Evolutionary conservation across 1,140 invertebrate species (phyloP), one percentile per base, ranked within the genome.

Genomic region (Sitodiplosis mosellana): DNA sequence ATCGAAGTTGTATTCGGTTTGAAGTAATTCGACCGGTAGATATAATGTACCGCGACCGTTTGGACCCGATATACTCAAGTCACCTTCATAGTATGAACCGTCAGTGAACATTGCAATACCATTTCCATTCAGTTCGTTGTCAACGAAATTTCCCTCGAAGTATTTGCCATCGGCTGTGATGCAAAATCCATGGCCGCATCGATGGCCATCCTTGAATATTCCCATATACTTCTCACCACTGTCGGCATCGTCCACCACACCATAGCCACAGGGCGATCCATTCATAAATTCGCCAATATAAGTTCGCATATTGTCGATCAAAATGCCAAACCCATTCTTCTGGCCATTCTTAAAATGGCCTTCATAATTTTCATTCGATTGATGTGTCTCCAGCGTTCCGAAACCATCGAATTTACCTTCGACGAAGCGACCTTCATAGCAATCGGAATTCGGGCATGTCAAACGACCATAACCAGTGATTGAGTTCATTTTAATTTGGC

Each of bases 141-240:
- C 77, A 47, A 73, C 72, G 59, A 90, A 92, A 47, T 74, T 74
- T 20, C 87, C 87, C 69, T 90, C 87, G 55, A 88, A 90, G 66
- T 92, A 91, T 66, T 87, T 81, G 0, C 86, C 87, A 67, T 89
- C 84, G 46, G 88, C 68, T 1, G 87, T 89, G 2, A 91, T 84
- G 44, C 89, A 83, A 22, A 87, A 67, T 10, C 86, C 87, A 56
- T 74, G 75, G 0, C 87, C 87, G 59, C 84, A 77, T 50, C 81
- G 80, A 58, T 78, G 75, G 60, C 87, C 82, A 49, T 88, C 84
- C 47, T 66, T 75, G 83, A 87, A 92, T 60, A 77, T 77, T 14
- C 87, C 87, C 57, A 91, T 74, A 66, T 89, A 91, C 63, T 90
- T 90, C 63, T 90, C 83, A 19, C 87, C 87, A 55, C 75, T 80